These are phyloP conservation scores for Auanema sp. DNA, from an alignment of 2,888 invertebrate species.

Conservation along the genomic window DNA sequence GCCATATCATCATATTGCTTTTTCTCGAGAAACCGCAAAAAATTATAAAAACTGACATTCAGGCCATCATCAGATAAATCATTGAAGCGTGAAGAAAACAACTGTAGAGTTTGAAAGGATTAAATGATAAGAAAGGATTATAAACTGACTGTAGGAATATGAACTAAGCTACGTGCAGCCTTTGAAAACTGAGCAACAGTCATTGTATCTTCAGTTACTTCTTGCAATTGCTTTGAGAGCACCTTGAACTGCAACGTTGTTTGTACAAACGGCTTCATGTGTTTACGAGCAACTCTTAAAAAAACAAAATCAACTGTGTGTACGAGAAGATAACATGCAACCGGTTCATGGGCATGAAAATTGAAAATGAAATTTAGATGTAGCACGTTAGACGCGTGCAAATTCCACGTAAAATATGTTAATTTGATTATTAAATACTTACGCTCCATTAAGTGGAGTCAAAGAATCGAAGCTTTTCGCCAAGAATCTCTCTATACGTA, in stretches of 20 bases:
- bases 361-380: neutral
- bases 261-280: conserved; percentile 64
- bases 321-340: neutral
- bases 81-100: conserved; percentile 30
- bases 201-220: conserved; percentile 59
- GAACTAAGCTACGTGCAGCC: conserved; percentile 43
- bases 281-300: conserved; percentile 56
- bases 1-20: conserved; percentile 48
- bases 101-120: conserved; percentile 17
- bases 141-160: conserved; percentile 35
- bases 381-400: neutral
- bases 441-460: conserved; percentile 40
- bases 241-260: conserved; percentile 61
- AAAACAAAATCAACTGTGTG: neutral
- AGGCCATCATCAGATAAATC: conserved; percentile 32
- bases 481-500: conserved; percentile 56
- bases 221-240: conserved; percentile 54
- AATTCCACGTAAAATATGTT: conserved; percentile 6
- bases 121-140: neutral
- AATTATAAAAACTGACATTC: conserved; percentile 49
- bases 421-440: conserved; percentile 12
- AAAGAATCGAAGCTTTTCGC: conserved; percentile 57
- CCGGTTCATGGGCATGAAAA: neutral
- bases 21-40: conserved; percentile 41
- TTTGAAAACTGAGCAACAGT: conserved; percentile 40